A percentile compares a stretch with the other conserved stretches of the same genome.
phyloP scores from a whole-genome alignment of 2,113 vertebrate species.

The Lepisosteus oculatus region DNA sequence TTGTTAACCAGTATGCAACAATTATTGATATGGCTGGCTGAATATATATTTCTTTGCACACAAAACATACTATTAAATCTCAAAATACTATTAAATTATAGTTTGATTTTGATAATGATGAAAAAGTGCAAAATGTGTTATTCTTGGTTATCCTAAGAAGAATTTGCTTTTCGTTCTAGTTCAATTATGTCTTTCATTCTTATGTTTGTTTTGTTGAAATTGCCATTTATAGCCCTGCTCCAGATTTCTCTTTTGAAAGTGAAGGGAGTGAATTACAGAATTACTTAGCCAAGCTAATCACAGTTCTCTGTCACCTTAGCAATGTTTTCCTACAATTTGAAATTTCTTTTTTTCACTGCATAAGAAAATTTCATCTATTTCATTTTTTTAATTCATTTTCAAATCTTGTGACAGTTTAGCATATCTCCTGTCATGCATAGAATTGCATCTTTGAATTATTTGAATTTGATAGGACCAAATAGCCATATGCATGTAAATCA shows the following conservation, averaged over 20 bases:
- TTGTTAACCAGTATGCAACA: no score
- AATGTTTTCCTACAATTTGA: no score
- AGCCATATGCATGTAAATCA: conserved; percentile 70
- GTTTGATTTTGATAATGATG: no score
- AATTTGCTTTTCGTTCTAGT: not conserved
- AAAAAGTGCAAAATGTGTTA: no score
- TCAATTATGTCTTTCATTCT: not conserved
- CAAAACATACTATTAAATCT: no score
- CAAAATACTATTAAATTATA: no score
- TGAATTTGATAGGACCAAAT: conserved; percentile 72
- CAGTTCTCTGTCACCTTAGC: not conserved
- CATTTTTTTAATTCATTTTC: conserved; percentile 45
- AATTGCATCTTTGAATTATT: conserved; percentile 70
- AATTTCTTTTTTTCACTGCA: not conserved
- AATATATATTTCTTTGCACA: no score
- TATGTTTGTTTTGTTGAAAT: not conserved
- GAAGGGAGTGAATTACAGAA: not conserved
- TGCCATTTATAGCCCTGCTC: not conserved
- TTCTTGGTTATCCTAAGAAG: no score
- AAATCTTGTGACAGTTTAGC: conserved; percentile 66
- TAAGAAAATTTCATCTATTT: not conserved
- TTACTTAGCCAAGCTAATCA: not conserved
- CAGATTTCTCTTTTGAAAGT: not conserved
- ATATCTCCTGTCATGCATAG: conserved; percentile 61
- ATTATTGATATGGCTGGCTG: no score